phyloP scores from a whole-genome alignment of 2,113 vertebrate genomes.

The Psittacara wagleri region DNA sequence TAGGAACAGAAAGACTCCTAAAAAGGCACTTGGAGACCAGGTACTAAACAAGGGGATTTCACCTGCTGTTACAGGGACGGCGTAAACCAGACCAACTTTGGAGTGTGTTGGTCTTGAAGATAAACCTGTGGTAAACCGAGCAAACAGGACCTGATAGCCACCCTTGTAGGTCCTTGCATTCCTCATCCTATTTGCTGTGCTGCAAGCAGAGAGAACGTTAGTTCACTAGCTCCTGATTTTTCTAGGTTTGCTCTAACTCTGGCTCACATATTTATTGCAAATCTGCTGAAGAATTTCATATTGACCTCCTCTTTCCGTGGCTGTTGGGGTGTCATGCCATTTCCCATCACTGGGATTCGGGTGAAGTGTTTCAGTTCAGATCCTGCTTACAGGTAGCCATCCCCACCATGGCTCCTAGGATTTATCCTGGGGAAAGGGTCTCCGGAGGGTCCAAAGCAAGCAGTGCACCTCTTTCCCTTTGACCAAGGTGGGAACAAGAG shows the following conservation, averaged over 20 bases:
- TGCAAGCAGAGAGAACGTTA: neutral
- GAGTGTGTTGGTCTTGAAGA: neutral
- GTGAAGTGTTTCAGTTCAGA: neutral
- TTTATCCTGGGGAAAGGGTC: neutral
- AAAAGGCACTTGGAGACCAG: neutral
- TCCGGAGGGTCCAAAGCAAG: neutral
- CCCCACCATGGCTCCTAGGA: neutral
- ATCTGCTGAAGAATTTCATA: neutral
- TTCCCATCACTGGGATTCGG: neutral
- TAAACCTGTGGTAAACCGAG: neutral
- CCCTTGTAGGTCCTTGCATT: neutral
- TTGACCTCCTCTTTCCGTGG: neutral
- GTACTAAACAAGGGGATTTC: neutral
- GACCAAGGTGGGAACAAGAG: neutral
- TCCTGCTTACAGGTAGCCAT: neutral
- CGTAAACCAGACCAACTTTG: neutral
- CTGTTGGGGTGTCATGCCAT: neutral
- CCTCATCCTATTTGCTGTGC: neutral
- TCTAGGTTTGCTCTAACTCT: neutral
- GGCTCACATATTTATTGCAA: neutral
- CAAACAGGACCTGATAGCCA: neutral
- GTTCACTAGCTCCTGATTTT: neutral
- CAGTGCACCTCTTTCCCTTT: neutral
- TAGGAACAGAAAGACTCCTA: neutral
- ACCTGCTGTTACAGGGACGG: rapidly evolving